phyloP scores from a whole-genome alignment of 2,888 invertebrate genomes.

The Heliconius ethilla region DNA sequence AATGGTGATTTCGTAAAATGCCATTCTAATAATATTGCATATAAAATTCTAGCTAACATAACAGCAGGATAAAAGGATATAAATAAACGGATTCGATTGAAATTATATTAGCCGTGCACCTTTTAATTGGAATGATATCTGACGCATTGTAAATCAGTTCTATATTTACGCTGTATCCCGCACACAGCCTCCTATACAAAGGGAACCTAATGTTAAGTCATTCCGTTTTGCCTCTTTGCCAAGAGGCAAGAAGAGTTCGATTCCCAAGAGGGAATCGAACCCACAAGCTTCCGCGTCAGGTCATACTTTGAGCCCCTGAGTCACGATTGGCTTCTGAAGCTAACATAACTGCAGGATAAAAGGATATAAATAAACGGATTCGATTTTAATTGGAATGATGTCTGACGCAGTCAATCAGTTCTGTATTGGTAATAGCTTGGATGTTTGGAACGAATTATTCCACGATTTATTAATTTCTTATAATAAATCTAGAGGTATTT shows the following conservation, averaged over 20 bases:
- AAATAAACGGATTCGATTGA: slow-evolving; percentile 1
- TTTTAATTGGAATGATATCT: slow-evolving; percentile 2
- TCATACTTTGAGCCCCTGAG: too few relatives aligned
- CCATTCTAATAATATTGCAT: background rate
- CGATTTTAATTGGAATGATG: background rate
- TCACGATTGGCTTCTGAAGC: background rate
- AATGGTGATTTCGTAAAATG: background rate
- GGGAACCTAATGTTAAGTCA: too few relatives aligned
- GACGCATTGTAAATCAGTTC: slow-evolving; percentile 9
- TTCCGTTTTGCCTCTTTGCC: too few relatives aligned
- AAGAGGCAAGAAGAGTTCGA: too few relatives aligned
- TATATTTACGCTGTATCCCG: background rate
- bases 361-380: background rate
- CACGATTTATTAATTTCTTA: background rate
- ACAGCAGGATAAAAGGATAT: background rate
- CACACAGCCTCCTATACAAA: too few relatives aligned
- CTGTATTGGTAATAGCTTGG: slow-evolving; percentile 7
- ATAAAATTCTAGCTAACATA: background rate
- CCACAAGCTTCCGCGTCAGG: too few relatives aligned
- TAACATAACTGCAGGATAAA: background rate
- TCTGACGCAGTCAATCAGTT: slow-evolving; percentile 4
- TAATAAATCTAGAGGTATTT: slow-evolving; percentile 2
- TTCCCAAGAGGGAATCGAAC: too few relatives aligned
- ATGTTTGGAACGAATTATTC: slow-evolving; percentile 2
- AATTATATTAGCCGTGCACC: slow-evolving; percentile 3